phyloP scores from a whole-genome alignment of 2,888 invertebrate genomes.

The Lacanobia oleracea region DNA sequence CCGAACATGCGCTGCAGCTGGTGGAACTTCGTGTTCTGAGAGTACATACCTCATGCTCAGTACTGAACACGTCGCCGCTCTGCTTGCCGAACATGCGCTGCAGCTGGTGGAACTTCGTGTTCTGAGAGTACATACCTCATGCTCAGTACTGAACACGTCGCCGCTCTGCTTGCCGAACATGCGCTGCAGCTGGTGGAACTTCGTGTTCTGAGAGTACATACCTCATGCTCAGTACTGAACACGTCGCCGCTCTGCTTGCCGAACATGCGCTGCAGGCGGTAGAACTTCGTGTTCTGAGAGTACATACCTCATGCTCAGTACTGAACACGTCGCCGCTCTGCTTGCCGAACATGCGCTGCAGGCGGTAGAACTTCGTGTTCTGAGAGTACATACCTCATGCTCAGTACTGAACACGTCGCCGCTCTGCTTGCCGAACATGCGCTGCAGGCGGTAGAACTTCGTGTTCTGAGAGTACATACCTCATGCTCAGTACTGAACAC shows the following conservation, averaged over 20 bases:
- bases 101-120: too few species aligned
- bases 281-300: not conserved
- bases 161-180: constrained; percentile 90
- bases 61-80: constrained; percentile 91
- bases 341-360: constrained; percentile 74
- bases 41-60: constrained; percentile 89
- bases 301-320: constrained; percentile 90
- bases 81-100: constrained; percentile 82
- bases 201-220: constrained; percentile 56
- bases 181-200: too few species aligned
- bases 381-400: constrained; percentile 84
- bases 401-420: constrained; percentile 91
- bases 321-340: constrained; percentile 91
- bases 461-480: constrained; percentile 71
- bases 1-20: too few species aligned
- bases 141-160: constrained; percentile 91
- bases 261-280: too few species aligned
- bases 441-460: too few species aligned
- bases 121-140: constrained; percentile 82
- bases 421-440: constrained; percentile 88
- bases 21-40: too few species aligned
- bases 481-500: constrained; percentile 91
- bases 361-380: too few species aligned
- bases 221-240: constrained; percentile 91
- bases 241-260: constrained; percentile 91